phyloP scores from a whole-genome alignment of 2,797 vertebrate genomes.

The Paedocypris micromegethes region DNA sequence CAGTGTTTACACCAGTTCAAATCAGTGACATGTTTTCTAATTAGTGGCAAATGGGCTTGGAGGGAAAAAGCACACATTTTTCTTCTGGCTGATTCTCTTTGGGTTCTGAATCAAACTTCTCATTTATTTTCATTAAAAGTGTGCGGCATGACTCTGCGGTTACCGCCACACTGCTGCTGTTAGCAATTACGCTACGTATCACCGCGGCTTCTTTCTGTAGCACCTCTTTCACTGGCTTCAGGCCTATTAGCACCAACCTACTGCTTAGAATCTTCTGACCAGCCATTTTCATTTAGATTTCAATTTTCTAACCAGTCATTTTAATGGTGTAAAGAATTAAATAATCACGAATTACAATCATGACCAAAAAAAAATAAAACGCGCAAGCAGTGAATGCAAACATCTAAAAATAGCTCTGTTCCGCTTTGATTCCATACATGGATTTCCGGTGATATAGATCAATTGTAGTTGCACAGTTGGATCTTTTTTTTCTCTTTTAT shows the following conservation, averaged over 20 bases:
- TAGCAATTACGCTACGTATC: constrained; percentile 36
- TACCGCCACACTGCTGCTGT: constrained; percentile 38
- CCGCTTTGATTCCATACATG: neutral
- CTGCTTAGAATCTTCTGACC: constrained; percentile 9
- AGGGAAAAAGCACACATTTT: constrained; percentile 69
- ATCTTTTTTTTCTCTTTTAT: neutral
- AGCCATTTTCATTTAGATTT: neutral
- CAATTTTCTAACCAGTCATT: neutral
- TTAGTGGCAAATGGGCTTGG: constrained; percentile 74
- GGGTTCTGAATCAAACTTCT: constrained; percentile 65
- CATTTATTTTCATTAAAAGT: constrained; percentile 64
- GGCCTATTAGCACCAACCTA: constrained; percentile 23
- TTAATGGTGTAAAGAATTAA: neutral
- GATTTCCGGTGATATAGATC: neutral
- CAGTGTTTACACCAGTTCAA: constrained; percentile 76
- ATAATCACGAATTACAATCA: neutral
- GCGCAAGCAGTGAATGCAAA: no score
- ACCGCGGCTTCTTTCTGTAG: constrained; percentile 23
- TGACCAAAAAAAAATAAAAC: no score
- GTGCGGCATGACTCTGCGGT: constrained; percentile 48
- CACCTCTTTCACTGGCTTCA: constrained; percentile 9
- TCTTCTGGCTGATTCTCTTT: constrained; percentile 49
- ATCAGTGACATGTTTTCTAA: constrained; percentile 72
- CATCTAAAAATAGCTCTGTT: neutral
- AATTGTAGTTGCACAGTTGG: neutral